Evolutionary conservation across 2,888 invertebrate species (phyloP).

Genomic region (Rotaria magnacalcarata): DNA sequence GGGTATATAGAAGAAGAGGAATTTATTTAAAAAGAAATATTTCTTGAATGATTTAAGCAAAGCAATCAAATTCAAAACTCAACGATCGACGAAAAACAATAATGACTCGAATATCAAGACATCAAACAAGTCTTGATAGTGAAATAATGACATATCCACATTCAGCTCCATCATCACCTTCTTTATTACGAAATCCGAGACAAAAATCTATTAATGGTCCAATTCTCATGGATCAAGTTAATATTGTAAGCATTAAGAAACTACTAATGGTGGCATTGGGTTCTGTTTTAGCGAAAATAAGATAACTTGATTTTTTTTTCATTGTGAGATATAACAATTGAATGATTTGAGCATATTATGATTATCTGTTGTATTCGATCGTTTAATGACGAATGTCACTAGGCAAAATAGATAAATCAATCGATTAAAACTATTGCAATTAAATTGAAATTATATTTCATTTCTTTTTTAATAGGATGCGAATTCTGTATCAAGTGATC

Average conservation of each 20-base stretch:
- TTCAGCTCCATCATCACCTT: not conserved
- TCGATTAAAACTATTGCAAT: no score
- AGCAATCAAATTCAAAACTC: not conserved
- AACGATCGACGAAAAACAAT: not conserved
- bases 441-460: no score
- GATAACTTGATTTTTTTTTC: no score
- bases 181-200: not conserved
- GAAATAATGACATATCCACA: not conserved
- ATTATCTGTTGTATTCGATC: no score
- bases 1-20: not conserved
- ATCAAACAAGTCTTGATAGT: not conserved
- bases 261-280: no score
- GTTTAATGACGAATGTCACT: no score
- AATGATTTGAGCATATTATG: no score
- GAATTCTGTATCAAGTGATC: constrained; percentile 19
- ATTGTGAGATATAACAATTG: no score
- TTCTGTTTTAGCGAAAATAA: not conserved
- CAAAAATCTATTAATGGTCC: not conserved
- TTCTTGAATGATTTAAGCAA: not conserved
- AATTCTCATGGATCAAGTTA: not conserved
- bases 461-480: not conserved
- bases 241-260: not conserved
- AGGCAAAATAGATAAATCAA: no score
- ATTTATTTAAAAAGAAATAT: not conserved
- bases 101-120: not conserved